These are phyloP conservation scores for Cossypha polioptera DNA, from an alignment of 2,797 vertebrate genomes.

Conservation along the genomic window DNA sequence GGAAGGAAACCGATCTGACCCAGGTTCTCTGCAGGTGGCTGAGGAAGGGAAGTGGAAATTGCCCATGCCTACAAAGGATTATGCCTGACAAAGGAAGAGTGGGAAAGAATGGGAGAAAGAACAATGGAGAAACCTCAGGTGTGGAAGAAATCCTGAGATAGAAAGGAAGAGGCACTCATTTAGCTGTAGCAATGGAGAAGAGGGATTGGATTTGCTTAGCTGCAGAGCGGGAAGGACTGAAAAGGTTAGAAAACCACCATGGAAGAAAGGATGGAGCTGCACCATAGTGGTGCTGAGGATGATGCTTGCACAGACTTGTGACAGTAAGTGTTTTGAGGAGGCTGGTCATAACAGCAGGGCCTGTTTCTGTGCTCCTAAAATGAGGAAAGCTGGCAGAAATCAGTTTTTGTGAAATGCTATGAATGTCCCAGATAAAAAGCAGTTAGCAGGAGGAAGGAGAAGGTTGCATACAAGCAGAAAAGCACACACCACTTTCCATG, in stretches of 20 bases:
- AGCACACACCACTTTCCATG: background rate
- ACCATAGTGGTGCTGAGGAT: background rate
- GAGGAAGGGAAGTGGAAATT: slow-evolving; percentile 31
- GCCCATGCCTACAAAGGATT: background rate
- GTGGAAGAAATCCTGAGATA: background rate
- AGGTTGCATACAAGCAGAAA: background rate
- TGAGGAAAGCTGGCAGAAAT: background rate
- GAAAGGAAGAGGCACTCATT: background rate
- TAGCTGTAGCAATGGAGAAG: background rate
- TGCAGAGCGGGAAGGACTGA: background rate
- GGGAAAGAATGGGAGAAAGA: slow-evolving; percentile 13
- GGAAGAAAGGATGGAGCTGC: background rate
- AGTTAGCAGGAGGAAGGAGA: background rate
- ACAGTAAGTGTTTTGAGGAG: background rate
- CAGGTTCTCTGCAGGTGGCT: background rate
- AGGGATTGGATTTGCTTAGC: background rate
- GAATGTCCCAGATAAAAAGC: background rate
- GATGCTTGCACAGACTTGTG: background rate
- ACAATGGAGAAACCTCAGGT: background rate
- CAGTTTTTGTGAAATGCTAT: background rate
- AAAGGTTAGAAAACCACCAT: background rate
- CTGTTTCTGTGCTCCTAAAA: background rate
- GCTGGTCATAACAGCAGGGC: background rate
- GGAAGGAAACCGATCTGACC: background rate
- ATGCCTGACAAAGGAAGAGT: background rate